Conservation (phyloP, 2,113 vertebrate species). For the Syngnathoides biaculeatus region DNA sequence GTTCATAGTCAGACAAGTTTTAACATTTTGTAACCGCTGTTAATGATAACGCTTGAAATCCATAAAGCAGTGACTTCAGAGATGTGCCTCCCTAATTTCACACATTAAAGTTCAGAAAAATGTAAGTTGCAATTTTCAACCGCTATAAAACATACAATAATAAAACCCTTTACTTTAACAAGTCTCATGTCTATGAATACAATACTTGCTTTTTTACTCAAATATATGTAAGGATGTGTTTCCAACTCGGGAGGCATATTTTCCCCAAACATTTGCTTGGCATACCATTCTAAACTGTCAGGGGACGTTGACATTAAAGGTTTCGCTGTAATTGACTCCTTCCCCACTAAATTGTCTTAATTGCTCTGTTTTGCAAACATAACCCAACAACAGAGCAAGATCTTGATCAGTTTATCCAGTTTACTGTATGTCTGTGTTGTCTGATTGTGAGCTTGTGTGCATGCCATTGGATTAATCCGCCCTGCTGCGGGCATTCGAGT, state of each 20-base stretch:
- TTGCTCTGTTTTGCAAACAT: background rate
- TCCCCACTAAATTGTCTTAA: slow-evolving; percentile 1
- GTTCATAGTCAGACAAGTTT: background rate
- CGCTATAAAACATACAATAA: background rate
- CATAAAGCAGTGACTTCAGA: background rate
- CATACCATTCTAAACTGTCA: background rate
- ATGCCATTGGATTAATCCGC: slow-evolving; percentile 14
- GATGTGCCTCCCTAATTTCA: background rate
- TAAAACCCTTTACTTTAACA: background rate
- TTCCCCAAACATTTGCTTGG: background rate
- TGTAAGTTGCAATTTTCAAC: background rate
- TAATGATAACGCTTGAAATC: background rate
- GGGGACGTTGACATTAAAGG: background rate
- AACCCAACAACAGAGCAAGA: background rate
- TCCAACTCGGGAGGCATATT: background rate
- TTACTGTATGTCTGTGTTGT: slow-evolving; percentile 8
- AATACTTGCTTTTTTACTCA: background rate
- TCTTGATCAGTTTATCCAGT: slow-evolving; percentile 42
- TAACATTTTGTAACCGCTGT: background rate
- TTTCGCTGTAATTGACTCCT: background rate
- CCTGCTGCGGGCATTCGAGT: slow-evolving; percentile 40
- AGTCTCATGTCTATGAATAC: background rate
- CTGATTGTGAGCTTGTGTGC: background rate
- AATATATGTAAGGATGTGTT: background rate
- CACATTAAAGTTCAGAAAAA: background rate